Conservation (phyloP, 2,888 invertebrate genomes). For the Diplolepis rosae region DNA sequence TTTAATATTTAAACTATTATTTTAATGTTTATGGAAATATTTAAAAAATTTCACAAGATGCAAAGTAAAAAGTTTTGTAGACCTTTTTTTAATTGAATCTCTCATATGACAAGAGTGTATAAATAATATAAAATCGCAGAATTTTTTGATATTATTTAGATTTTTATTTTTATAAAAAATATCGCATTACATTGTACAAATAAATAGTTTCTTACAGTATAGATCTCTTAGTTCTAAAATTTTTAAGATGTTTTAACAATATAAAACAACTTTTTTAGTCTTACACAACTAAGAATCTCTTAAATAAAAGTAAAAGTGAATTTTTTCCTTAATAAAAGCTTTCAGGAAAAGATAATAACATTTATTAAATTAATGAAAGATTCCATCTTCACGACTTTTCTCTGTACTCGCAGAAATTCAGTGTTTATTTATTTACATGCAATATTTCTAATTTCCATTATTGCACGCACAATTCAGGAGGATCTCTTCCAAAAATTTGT, state of each 20-base stretch:
- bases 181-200: constrained; percentile 16
- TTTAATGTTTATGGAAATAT: no score
- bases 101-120: background rate
- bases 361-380: background rate
- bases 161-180: constrained; percentile 17
- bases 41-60: no score
- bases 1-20: no score
- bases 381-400: background rate
- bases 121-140: background rate
- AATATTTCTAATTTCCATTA: background rate
- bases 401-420: background rate
- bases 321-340: background rate
- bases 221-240: constrained; percentile 17
- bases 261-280: constrained; percentile 3
- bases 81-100: no score
- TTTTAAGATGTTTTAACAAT: background rate
- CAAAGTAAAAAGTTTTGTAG: no score
- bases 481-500: background rate
- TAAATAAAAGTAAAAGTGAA: background rate
- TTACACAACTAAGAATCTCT: constrained; percentile 4
- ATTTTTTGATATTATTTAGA: background rate
- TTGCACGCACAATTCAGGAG: background rate
- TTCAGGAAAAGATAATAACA: background rate
- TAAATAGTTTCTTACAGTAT: constrained; percentile 24
- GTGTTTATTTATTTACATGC: background rate